phyloP scores from a whole-genome alignment of 2,888 invertebrate genomes.

The Notodonta dromedarius region DNA sequence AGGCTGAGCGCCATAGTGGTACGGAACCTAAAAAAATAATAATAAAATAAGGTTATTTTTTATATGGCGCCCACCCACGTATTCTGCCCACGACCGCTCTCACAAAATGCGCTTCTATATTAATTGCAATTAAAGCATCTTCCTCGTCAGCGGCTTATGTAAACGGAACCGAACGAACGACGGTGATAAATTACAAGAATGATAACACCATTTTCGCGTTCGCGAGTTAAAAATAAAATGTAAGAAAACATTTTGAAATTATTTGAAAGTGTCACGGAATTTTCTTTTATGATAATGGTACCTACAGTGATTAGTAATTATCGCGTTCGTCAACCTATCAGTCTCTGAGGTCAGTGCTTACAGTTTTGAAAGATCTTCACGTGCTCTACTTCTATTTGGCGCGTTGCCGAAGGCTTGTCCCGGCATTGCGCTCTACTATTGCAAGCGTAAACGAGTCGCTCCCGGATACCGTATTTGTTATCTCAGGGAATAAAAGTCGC shows the following conservation, averaged over 20 bases:
- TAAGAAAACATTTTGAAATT: too few relatives aligned
- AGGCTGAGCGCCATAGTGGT: too few relatives aligned
- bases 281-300: too few relatives aligned
- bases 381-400: neutral
- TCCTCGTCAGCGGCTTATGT: slow-evolving; percentile 27
- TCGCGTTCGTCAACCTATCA: too few relatives aligned
- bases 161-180: slow-evolving; percentile 32
- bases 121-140: slow-evolving; percentile 31
- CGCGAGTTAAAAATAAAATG: neutral
- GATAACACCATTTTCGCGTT: neutral
- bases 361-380: too few relatives aligned
- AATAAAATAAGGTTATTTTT: too few relatives aligned
- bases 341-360: too few relatives aligned
- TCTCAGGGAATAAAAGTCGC: slow-evolving; percentile 11
- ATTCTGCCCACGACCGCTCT: slow-evolving; percentile 1
- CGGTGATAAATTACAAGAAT: slow-evolving; percentile 35
- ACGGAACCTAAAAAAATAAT: too few relatives aligned
- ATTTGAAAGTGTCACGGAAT: too few relatives aligned
- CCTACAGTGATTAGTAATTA: too few relatives aligned
- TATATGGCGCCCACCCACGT: neutral
- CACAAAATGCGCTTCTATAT: slow-evolving; percentile 1
- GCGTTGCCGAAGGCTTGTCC: neutral
- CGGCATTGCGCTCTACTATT: neutral
- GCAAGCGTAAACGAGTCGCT: neutral
- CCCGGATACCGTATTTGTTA: slow-evolving; percentile 5